Conservation (phyloP, 53 echinoderm and acorn worm genomes). For the Antedon mediterranea region DNA sequence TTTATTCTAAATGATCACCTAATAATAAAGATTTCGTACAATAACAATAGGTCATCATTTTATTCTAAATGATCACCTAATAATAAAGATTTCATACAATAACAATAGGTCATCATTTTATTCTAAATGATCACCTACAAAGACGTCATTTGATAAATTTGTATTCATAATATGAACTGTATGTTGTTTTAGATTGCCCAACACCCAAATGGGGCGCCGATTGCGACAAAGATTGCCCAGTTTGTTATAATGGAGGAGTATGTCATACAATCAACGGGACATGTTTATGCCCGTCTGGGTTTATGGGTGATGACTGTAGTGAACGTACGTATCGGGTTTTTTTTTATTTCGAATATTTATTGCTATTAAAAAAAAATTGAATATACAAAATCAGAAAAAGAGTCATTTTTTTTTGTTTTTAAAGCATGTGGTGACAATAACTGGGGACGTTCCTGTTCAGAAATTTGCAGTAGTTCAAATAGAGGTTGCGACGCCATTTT, state of each 20-base stretch:
- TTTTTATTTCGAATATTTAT: too few species aligned
- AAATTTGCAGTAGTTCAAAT: not conserved
- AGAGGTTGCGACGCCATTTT: not conserved
- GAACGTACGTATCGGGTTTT: not conserved
- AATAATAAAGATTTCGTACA: too few species aligned
- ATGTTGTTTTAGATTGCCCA: not conserved
- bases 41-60: too few species aligned
- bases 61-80: too few species aligned
- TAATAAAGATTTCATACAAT: too few species aligned
- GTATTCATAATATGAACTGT: too few species aligned
- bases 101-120: too few species aligned
- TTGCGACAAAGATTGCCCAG: conserved; percentile 6
- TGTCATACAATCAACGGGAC: not conserved
- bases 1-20: too few species aligned
- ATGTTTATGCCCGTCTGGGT: conserved; percentile 8
- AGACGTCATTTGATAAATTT: too few species aligned
- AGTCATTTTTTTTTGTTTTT: not conserved
- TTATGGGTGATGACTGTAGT: not conserved
- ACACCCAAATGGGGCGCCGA: not conserved
- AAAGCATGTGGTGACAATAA: not conserved
- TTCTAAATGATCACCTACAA: too few species aligned
- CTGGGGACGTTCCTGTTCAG: not conserved
- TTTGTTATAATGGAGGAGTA: conserved; percentile 14
- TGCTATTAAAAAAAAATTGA: too few species aligned
- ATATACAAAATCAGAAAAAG: too few species aligned